Percentiles rank a stretch among this genome's conserved stretches.
Conservation (phyloP, 2,113 vertebrate species). For the Gopherus evgoodei region DNA sequence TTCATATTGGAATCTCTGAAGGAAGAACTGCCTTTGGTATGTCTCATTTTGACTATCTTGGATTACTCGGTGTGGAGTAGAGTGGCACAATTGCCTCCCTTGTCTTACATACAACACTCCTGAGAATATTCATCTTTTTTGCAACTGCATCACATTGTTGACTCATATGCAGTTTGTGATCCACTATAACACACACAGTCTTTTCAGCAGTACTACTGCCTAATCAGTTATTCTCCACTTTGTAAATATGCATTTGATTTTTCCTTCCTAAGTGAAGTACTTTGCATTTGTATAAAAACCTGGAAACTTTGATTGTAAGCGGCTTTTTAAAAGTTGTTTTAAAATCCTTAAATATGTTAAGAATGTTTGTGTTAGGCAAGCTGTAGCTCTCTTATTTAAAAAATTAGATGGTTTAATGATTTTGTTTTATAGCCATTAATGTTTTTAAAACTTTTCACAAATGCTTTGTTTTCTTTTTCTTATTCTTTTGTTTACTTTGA, state of each 20-base stretch:
- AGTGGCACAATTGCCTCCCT: background rate
- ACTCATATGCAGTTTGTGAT: background rate
- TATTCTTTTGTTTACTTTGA: background rate
- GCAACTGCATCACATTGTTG: background rate
- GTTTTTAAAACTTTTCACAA: background rate
- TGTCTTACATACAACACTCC: background rate
- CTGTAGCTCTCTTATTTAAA: background rate
- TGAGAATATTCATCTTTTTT: background rate
- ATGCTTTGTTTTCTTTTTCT: background rate
- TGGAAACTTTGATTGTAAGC: background rate
- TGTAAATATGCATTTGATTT: background rate
- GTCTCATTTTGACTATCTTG: background rate
- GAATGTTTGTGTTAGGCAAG: background rate
- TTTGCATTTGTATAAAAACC: background rate
- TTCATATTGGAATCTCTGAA: background rate
- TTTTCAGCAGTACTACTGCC: background rate
- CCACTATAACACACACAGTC: background rate
- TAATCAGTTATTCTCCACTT: background rate
- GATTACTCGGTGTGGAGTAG: background rate
- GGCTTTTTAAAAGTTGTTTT: background rate
- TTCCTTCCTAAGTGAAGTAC: background rate
- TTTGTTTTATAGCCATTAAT: background rate
- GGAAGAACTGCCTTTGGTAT: background rate
- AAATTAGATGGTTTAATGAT: background rate
- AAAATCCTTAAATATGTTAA: background rate